phyloP scores from a whole-genome alignment of 1,140 invertebrate genomes.

The Diploscapter pachys region DNA sequence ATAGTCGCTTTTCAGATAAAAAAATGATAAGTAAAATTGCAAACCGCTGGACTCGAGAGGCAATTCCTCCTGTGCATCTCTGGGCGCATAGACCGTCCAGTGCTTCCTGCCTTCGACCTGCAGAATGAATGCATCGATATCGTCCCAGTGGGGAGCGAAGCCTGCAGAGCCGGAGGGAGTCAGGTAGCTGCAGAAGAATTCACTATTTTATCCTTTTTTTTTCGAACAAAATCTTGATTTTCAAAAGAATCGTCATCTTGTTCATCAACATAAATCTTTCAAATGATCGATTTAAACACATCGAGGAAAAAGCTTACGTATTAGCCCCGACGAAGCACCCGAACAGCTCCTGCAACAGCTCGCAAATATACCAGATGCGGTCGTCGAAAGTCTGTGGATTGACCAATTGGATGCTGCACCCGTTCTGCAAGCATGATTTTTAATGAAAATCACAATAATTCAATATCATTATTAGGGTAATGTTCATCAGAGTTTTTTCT shows the following conservation, averaged over 20 bases:
- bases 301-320: constrained; percentile 63
- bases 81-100: constrained; percentile 77
- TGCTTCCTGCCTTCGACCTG: constrained; percentile 92
- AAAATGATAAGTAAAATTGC: too few relatives aligned
- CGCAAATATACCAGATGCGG: constrained; percentile 66
- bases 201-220: background rate
- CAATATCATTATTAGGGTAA: background rate
- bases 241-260: background rate
- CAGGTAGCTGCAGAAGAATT: constrained; percentile 68
- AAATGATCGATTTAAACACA: background rate
- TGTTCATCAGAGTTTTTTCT: too few relatives aligned
- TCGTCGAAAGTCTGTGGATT: constrained; percentile 86
- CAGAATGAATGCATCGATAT: constrained; percentile 94
- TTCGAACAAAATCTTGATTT: background rate
- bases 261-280: background rate
- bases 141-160: constrained; percentile 96
- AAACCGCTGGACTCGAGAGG: constrained; percentile 43
- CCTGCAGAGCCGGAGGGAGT: constrained; percentile 92
- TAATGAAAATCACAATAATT: constrained; percentile 7
- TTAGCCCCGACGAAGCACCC: constrained; percentile 88
- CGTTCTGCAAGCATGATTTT: constrained; percentile 63
- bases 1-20: too few relatives aligned
- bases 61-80: constrained; percentile 40
- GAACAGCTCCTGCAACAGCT: constrained; percentile 87
- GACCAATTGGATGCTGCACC: constrained; percentile 82